phyloP scores from a whole-genome alignment of 30 jellyfish, hydroid and myxozoan species.

The Hydra vulgaris region DNA sequence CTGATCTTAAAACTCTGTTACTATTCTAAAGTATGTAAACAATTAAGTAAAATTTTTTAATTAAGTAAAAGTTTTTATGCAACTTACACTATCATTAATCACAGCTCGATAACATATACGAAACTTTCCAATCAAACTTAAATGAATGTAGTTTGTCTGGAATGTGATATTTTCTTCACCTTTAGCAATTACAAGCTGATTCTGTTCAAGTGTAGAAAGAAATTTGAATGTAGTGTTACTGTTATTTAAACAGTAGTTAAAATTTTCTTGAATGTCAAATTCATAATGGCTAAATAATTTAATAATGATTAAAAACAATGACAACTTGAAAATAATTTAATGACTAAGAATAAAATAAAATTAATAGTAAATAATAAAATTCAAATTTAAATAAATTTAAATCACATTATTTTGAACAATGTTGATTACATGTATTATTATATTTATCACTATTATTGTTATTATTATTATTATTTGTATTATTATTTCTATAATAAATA shows the following conservation, averaged over 20 bases:
- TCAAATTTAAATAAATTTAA: too few species aligned
- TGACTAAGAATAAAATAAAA: too few species aligned
- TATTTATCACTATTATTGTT: too few species aligned
- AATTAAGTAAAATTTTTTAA: too few species aligned
- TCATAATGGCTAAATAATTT: neutral
- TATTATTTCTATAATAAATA: too few species aligned
- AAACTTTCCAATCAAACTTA: conserved; percentile 37
- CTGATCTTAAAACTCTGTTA: too few species aligned
- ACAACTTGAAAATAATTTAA: neutral
- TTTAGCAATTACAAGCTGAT: neutral
- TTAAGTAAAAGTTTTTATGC: too few species aligned
- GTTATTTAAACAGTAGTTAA: neutral
- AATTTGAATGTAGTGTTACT: neutral
- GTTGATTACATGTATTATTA: too few species aligned
- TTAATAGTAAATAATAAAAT: too few species aligned
- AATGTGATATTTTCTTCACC: neutral
- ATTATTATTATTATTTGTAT: too few species aligned
- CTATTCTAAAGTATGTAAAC: too few species aligned
- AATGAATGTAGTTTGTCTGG: neutral
- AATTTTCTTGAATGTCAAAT: neutral
- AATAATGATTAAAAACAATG: neutral
- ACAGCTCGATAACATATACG: conserved; percentile 49
- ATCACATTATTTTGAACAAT: too few species aligned
- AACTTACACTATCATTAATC: neutral
- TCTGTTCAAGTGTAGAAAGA: neutral